Base-by-base conservation (phyloP, 2,113 vertebrate species). In the Petrocephalus microphthalmus region DNA sequence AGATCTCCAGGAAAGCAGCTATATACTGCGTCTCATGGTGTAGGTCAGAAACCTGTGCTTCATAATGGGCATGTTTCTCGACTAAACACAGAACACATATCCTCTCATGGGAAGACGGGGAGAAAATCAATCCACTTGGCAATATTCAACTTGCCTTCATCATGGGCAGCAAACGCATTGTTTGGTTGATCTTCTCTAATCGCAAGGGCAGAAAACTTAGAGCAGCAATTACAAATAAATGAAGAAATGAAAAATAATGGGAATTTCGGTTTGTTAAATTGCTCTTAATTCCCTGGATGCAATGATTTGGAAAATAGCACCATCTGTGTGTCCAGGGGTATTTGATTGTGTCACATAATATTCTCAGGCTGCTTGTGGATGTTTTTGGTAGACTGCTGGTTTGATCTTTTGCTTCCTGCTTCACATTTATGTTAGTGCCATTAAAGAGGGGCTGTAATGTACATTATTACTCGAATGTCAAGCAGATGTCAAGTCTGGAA, bases 221-320 rank as follows among this genome's bases (percentile, higher is more conserved):
- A 86, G 88, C 37, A 33, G 84, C 84, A 86, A 86, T 85, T 89
- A 86, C 84, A 85, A 85, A 85, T 85, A 85, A 53, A 85, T 57
- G 47, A 64, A 88, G n/a, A 85, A 85, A 85, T 54, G 51, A 33
- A 54, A 53, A 85, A 54, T 54, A 56, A 54, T 85, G 33, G 84
- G 82, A 49, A 19, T 54, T 85, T 92, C 67, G 84, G 88, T 89
- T 89, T 89, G 89, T 87, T 20, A 91, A 92, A 91, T 90, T 88
- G 91, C 52, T 52, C 88, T 86, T 89, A 54, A 91, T 91, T 90
- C 89, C 45, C 71, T 54, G 89, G 89, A 91, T 90, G 88, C 90
- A 90, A 89, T 88, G 86, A 67, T 85, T 90, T 1, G 86, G 33
- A 81, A 89, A 89, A 91, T 87, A 89, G 88, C 47, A 49, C 87